A percentile compares a stretch with the other conserved stretches of the same genome.
Conservation (phyloP, 2,113 vertebrate species). For the Colossoma macropomum region DNA sequence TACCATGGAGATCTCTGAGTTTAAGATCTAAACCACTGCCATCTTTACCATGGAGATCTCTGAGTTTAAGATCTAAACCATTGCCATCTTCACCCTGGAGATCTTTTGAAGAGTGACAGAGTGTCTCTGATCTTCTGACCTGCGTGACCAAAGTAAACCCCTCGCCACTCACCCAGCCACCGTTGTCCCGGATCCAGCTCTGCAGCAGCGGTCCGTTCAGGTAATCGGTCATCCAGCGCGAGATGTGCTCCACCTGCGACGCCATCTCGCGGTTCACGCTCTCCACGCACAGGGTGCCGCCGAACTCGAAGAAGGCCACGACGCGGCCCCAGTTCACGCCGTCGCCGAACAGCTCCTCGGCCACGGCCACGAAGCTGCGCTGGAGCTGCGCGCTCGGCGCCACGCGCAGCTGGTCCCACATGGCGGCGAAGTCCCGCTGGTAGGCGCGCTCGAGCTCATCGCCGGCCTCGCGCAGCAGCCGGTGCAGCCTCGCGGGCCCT, state of each 20-base stretch:
- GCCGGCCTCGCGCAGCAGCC: constrained; percentile 79
- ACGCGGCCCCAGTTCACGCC: constrained; percentile 94
- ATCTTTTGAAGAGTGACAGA: neutral
- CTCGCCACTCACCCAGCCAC: constrained; percentile 87
- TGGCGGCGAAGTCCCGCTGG: constrained; percentile 80
- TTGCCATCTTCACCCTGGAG: neutral
- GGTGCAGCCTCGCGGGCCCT: constrained; percentile 73
- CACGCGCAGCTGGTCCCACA: neutral
- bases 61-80: neutral
- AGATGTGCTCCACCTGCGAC: constrained; percentile 85
- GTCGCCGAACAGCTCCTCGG: constrained; percentile 89
- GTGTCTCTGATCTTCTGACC: neutral
- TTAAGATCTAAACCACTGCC: too few species aligned
- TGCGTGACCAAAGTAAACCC: neutral
- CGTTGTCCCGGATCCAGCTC: constrained; percentile 91
- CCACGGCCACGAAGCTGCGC: constrained; percentile 81
- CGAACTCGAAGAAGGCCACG: constrained; percentile 91
- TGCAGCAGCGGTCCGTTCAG: constrained; percentile 88
- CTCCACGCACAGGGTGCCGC: constrained; percentile 87
- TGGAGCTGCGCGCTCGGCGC: constrained; percentile 69
- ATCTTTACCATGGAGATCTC: neutral
- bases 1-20: neutral
- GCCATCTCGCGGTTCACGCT: constrained; percentile 85
- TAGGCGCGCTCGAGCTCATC: constrained; percentile 84
- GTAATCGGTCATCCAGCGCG: constrained; percentile 90